A percentile compares a stretch with the other conserved stretches of the same genome.
phyloP scores from a whole-genome alignment of 2,113 vertebrate species.

The Percina caprodes region DNA sequence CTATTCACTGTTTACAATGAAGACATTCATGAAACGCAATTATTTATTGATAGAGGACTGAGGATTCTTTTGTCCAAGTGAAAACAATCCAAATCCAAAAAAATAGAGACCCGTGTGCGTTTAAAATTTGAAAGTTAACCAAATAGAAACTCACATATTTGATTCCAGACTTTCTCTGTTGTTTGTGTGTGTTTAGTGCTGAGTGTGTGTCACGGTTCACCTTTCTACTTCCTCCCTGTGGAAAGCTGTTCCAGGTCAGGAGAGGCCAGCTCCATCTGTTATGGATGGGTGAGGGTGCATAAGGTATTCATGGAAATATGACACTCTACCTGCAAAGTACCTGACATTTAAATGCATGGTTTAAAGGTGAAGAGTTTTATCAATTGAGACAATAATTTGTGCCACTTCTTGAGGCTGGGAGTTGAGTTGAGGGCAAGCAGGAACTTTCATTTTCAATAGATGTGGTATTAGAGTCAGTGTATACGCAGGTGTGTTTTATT shows the following conservation, averaged over 20 bases:
- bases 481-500: not conserved
- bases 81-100: slow-evolving; percentile 21
- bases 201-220: slow-evolving; percentile 22
- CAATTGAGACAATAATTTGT: slow-evolving; percentile 34
- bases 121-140: slow-evolving; percentile 14
- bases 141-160: slow-evolving; percentile 6
- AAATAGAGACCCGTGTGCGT: slow-evolving; percentile 3
- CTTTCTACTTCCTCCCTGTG: slow-evolving; percentile 27
- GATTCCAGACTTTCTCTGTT: not conserved
- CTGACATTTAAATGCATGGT: slow-evolving; percentile 16
- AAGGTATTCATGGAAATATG: slow-evolving; percentile 44
- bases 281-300: slow-evolving; percentile 33
- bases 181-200: not conserved
- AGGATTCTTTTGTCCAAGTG: slow-evolving; percentile 5
- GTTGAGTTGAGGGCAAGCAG: not conserved
- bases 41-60: slow-evolving; percentile 33
- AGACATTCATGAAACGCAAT: slow-evolving; percentile 39
- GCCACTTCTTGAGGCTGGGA: slow-evolving; percentile 4
- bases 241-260: slow-evolving; percentile 32
- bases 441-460: slow-evolving; percentile 8
- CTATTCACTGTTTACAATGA: slow-evolving; percentile 37
- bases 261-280: slow-evolving; percentile 44
- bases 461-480: slow-evolving; percentile 9
- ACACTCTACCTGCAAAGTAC: not conserved
- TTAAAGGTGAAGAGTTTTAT: slow-evolving; percentile 37